Evolutionary conservation across 2,113 vertebrate genomes (phyloP).

Genomic region (Lucifuga dentata): DNA sequence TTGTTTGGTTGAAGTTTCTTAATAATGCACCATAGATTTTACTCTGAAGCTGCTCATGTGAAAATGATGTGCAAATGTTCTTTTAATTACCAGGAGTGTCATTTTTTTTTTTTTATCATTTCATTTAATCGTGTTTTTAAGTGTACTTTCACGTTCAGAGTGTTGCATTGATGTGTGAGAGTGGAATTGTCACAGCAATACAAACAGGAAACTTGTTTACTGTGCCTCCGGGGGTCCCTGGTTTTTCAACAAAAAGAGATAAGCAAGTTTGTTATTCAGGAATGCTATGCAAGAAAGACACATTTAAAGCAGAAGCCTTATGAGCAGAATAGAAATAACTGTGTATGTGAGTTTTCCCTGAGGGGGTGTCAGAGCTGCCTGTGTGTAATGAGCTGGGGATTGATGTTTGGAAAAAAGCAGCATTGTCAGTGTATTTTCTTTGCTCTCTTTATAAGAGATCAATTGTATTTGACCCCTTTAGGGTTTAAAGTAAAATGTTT

Average conservation of each 20-base stretch:
- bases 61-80: slow-evolving; percentile 21
- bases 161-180: slow-evolving; percentile 11
- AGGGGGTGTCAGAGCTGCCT: slow-evolving; percentile 21
- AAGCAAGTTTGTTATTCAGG: too few species aligned
- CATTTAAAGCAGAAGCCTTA: slow-evolving; percentile 57
- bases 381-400: slow-evolving; percentile 24
- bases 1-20: slow-evolving; percentile 4
- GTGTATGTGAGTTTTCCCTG: slow-evolving; percentile 25
- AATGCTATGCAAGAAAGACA: slow-evolving; percentile 72
- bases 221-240: slow-evolving; percentile 42
- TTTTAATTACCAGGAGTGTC: too few species aligned
- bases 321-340: slow-evolving; percentile 34
- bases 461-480: slow-evolving; percentile 66
- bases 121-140: not conserved
- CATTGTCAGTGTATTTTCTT: slow-evolving; percentile 32
- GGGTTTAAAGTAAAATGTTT: slow-evolving; percentile 59
- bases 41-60: not conserved
- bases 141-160: slow-evolving; percentile 4
- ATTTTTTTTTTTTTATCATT: slow-evolving; percentile 14
- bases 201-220: slow-evolving; percentile 16
- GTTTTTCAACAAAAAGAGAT: slow-evolving; percentile 5
- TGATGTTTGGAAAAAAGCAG: slow-evolving; percentile 39
- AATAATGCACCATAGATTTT: not conserved
- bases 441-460: slow-evolving; percentile 83
- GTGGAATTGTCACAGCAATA: slow-evolving; percentile 57